phyloP scores from a whole-genome alignment of 2,888 invertebrate species.

The Drosophila algonquin region DNA sequence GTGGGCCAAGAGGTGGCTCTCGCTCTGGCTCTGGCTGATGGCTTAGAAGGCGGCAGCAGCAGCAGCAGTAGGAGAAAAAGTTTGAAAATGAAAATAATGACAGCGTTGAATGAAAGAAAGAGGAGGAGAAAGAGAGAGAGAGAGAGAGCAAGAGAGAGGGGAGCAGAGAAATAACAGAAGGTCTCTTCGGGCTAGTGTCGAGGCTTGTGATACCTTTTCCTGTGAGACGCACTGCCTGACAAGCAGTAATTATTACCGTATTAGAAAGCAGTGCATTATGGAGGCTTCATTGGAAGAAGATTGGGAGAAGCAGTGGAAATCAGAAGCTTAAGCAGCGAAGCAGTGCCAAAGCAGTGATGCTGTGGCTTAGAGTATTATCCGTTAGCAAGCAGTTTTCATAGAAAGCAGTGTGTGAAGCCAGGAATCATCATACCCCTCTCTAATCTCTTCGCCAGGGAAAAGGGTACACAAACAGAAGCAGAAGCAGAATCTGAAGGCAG shows the following conservation, averaged over 20 bases:
- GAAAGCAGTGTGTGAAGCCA: too few species aligned
- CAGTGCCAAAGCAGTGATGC: not conserved
- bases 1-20: conserved; percentile 1
- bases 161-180: conserved; percentile 1
- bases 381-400: not conserved
- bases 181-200: conserved; percentile 40
- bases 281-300: not conserved
- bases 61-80: conserved; percentile 52
- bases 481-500: not conserved
- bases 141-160: too few species aligned
- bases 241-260: not conserved
- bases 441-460: not conserved
- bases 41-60: conserved; percentile 19
- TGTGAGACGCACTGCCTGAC: not conserved
- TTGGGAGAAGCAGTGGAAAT: not conserved
- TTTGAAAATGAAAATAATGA: conserved; percentile 79
- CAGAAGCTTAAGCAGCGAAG: not conserved
- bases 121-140: conserved; percentile 15
- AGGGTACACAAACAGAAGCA: not conserved
- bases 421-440: not conserved
- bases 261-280: not conserved
- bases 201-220: conserved; percentile 34
- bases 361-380: too few species aligned
- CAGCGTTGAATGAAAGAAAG: conserved; percentile 39
- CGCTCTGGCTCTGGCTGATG: too few species aligned